Percentiles rank a stretch among this genome's conserved stretches.
phyloP scores from a whole-genome alignment of 2,888 invertebrate species.

The Norana najaformis region DNA sequence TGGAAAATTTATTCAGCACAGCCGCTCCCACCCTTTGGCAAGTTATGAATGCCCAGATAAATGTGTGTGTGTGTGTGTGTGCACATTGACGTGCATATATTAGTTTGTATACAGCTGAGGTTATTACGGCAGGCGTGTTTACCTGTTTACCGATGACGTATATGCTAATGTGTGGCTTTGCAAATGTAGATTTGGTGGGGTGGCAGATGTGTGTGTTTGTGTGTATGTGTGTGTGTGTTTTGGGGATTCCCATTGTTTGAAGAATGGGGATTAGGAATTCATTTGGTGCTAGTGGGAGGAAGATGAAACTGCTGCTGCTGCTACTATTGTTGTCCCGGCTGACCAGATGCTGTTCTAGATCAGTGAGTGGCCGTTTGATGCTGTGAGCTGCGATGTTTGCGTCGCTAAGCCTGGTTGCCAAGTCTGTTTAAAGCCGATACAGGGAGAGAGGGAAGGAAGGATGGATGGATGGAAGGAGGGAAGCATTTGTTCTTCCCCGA shows the following conservation, averaged over 20 bases:
- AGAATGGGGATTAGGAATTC: neutral
- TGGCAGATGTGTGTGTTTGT: neutral
- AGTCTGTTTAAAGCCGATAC: no score
- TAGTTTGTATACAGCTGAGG: no score
- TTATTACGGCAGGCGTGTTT: neutral
- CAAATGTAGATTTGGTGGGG: neutral
- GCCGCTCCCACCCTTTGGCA: neutral
- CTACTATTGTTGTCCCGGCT: neutral
- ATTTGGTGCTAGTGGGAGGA: neutral
- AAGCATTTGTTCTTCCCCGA: neutral
- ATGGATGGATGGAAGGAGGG: neutral
- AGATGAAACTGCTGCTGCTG: neutral
- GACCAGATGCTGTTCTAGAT: neutral
- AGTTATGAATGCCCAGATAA: neutral
- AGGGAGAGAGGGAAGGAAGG: neutral
- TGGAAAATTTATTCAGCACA: neutral
- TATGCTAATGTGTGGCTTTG: neutral
- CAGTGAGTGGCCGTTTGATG: neutral
- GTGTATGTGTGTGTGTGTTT: neutral
- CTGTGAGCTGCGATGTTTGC: neutral
- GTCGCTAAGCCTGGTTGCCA: no score
- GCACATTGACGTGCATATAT: no score
- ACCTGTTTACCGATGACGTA: neutral
- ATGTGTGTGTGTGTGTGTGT: neutral
- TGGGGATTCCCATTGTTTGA: no score